Evolutionary conservation across 1,140 invertebrate species (phyloP), one percentile per base, ranked within the genome.

Genomic region (Pinna nobilis): DNA sequence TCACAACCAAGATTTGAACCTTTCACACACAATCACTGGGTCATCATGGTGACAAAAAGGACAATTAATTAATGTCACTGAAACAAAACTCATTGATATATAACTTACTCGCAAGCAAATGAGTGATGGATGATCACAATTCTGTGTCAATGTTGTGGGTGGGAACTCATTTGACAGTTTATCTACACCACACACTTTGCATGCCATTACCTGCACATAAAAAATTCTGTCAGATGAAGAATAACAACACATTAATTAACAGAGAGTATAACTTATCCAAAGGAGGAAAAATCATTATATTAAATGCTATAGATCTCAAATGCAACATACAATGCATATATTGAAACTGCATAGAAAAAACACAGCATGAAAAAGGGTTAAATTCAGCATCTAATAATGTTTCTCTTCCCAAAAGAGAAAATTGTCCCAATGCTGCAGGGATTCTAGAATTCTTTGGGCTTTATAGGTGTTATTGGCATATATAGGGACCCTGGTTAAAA

Each of bases 81-180:
- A 11, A 11, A 44, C 9, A 32, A 30, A 33, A 60, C 11, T 60
- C 20, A 60, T n/a, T n/a, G n/a, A n/a, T n/a, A n/a, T n/a, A n/a
- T 18, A 49, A 37, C 49, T 68, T 72, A 78, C 77, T 47, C 73
- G 23, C 18, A 78, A 57, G 37, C 77, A 75, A 20, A 39, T 50
- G 6, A 78, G 35, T 28, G 49, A n/a, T 44, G 77, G 77, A 35
- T 78, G 77, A 30, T 75, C 68, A 74, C 77, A 78, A 9, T 68
- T 41, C n/a, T 64, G 50, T 0, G 68, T 67, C 1, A 72, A 30
- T 41, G 50, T 68, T 28, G 28, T n/a, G 11, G 77, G 47, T 41
- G 77, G 61, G 49, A 75, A 78, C 44, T 78, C 77, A 53, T 71
- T 72, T 23, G 77, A 74, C n/a, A 78, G 30, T 33, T 78, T 78